Percentiles rank a stretch among this genome's conserved stretches.
Conservation (phyloP, 2,113 vertebrate genomes). For the Procavia capensis region DNA sequence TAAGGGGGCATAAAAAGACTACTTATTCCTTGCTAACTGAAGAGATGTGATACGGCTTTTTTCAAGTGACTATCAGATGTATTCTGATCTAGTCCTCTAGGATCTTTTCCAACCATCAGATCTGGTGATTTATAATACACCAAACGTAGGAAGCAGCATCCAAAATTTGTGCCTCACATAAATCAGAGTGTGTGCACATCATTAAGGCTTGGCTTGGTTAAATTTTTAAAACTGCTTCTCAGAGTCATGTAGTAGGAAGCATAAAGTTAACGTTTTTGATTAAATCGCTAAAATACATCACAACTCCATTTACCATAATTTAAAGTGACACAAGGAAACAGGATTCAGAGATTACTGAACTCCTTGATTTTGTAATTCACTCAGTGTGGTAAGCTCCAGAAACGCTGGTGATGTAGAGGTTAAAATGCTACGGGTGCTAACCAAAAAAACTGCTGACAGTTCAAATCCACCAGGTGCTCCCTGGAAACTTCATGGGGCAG, state of each 20-base stretch:
- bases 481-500: too few species aligned
- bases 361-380: background rate
- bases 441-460: too few species aligned
- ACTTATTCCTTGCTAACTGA: background rate
- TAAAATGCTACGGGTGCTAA: too few species aligned
- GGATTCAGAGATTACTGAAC: background rate
- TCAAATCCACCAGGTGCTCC: too few species aligned
- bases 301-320: background rate
- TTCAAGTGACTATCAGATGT: background rate
- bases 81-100: background rate
- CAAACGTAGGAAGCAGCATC: background rate
- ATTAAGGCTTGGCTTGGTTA: background rate
- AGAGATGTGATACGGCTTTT: background rate
- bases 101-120: background rate
- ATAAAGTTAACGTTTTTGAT: background rate
- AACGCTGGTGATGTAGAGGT: too few species aligned
- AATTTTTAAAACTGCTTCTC: background rate
- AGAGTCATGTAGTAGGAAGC: background rate
- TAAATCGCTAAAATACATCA: background rate
- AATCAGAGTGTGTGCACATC: background rate
- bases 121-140: background rate
- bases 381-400: too few species aligned
- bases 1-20: background rate
- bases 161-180: background rate
- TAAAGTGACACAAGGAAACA: background rate